These are phyloP conservation scores for Echinops telfairi DNA, from an alignment of 2,113 vertebrate genomes.

Conservation along the genomic window DNA sequence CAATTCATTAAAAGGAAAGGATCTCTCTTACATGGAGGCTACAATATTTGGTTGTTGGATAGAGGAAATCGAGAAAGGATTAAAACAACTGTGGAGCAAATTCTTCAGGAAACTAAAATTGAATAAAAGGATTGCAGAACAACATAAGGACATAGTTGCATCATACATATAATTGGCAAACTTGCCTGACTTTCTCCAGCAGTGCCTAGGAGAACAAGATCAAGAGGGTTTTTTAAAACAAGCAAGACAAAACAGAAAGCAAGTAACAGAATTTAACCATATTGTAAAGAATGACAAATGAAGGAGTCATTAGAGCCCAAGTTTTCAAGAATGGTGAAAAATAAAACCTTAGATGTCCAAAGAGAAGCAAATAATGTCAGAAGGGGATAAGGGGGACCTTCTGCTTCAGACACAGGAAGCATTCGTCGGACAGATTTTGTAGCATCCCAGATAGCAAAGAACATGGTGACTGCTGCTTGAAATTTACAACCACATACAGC, in stretches of 20 bases:
- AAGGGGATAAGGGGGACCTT: background rate
- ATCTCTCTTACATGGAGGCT: background rate
- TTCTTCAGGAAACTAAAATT: constrained; percentile 61
- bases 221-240: constrained; percentile 58
- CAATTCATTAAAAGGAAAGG: background rate
- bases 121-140: constrained; percentile 35
- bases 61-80: constrained; percentile 50
- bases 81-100: constrained; percentile 59
- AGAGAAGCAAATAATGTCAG: background rate
- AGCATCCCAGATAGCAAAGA: background rate
- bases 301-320: background rate
- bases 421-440: background rate
- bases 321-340: background rate
- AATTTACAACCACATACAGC: background rate
- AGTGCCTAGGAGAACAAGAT: constrained; percentile 32
- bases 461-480: background rate
- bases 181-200: constrained; percentile 52
- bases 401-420: background rate
- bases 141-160: constrained; percentile 36
- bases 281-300: background rate
- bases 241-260: constrained; percentile 29
- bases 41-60: background rate
- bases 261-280: constrained; percentile 18
- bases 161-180: constrained; percentile 48
- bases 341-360: background rate